phyloP scores from a whole-genome alignment of 2,113 vertebrate genomes.

The Campylomormyrus numenius region DNA sequence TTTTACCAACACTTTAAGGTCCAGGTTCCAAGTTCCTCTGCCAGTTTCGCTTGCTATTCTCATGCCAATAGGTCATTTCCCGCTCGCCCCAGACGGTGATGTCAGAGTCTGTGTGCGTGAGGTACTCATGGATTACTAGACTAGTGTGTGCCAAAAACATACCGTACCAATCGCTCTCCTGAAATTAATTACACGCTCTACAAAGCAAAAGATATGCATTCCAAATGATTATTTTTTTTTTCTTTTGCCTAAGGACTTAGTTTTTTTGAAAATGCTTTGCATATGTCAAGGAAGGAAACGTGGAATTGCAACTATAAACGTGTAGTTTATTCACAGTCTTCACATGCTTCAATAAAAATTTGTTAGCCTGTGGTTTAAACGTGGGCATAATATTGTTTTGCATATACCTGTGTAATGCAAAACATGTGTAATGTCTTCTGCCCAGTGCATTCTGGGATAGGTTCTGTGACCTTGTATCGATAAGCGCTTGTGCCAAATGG shows the following conservation, averaged over 20 bases:
- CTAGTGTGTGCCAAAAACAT: neutral
- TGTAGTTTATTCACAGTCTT: neutral
- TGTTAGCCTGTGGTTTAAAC: neutral
- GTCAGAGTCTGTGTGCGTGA: slow-evolving; percentile 4
- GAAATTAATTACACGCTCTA: slow-evolving; percentile 10
- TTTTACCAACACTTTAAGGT: neutral
- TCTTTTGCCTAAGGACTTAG: neutral
- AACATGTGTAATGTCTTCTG: neutral
- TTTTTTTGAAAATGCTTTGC: neutral
- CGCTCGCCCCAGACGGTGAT: neutral
- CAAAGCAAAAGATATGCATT: neutral
- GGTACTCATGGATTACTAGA: neutral
- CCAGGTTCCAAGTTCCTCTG: neutral
- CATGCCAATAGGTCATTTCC: neutral
- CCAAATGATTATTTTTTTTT: neutral
- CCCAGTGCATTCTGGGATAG: neutral
- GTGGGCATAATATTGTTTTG: neutral
- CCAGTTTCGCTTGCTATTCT: neutral
- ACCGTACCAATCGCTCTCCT: neutral
- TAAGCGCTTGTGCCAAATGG: neutral
- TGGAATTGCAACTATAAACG: neutral
- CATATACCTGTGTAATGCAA: neutral
- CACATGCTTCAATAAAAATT: neutral
- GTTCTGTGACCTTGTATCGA: neutral
- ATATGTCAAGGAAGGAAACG: neutral